Base-by-base conservation (phyloP, 2,888 invertebrate genomes). In the Polyploca ridens region DNA sequence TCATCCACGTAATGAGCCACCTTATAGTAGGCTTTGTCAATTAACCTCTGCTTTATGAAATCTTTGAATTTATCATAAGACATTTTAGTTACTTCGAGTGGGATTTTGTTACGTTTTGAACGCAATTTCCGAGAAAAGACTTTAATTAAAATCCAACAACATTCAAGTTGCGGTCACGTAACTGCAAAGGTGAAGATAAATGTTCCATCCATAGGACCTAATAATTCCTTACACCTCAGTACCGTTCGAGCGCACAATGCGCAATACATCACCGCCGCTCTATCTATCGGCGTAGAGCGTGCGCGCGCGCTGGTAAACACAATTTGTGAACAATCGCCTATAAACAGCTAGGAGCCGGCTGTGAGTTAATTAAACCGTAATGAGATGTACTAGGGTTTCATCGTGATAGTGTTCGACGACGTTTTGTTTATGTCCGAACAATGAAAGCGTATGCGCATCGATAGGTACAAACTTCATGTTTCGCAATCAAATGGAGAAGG, bases 311-410 rank as follows among this genome's bases (percentile, higher is more conserved):
- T 49, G 58, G 49, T 62, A 61, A 59, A 62, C 35, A 38, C 68
- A 71, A 71, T 75, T 73, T 71, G 71, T 74, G 62, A 63, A 62
- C 71, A 70, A 68, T 62, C 61, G 33, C 13, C 61, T 61, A 44
- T 61, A 61, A 61, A 61, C 33, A 61, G 41, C 61, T 35, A 19
- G 54, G n/a, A 54, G 54, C 54, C 54, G 54, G 54, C 54, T 54
- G 46, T 46, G 19, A 19, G 54, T 54, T 54, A 54, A 54, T 54
- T 54, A 54, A 54, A 54, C 16, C 10, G 16, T 54, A 54, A 54
- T 54, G 54, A 54, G 7, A 54, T 19, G 54, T 54, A 54, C 46
- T n/a, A 46, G n/a, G n/a, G 46, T 19, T 54, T 19, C 19, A 54
- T 54, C 54, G 54, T 10, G 54, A 16, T 54, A n/a, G 10, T 54